Base-by-base conservation (phyloP, 2,888 invertebrate genomes). In the Cryptophagus acutangulus region DNA sequence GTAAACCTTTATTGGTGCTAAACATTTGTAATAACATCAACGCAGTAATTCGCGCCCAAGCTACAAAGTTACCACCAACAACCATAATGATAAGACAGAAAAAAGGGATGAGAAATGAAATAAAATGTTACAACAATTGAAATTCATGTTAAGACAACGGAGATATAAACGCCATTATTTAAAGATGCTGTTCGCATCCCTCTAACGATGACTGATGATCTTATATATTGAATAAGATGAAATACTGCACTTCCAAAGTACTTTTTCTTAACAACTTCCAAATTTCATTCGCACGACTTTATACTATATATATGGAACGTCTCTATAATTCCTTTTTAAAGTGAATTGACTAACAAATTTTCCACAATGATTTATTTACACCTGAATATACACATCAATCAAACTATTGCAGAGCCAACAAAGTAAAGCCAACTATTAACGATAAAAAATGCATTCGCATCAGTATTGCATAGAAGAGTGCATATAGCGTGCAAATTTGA, bases 121-220 rank as follows among this genome's bases (percentile, higher is more conserved):
- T n/a, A n/a, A n/a, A n/a, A n/a, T n/a, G n/a, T n/a, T n/a, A n/a
- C n/a, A 26, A 26, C 26, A 26, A 26, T 41, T 46, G 45, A 46
- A 49, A 43, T 42, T 51, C 45, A 37, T 42, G 46, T 44, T 52
- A 48, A 56, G 52, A 56, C 56, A 59, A 54, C 51, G 54, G 57
- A 6, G 55, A 58, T 57, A 54, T 56, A 58, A 58, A 57, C 52
- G 55, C 56, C 61, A 59, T 59, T 56, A 59, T 61, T 59, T 56
- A 57, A 48, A 45, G 51, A 57, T 53, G 56, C 54, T 48, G 42
- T 33, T 46, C 55, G 49, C 52, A 53, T 55, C 51, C 39, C 44
- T 38, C 54, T 56, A 60, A 59, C 57, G 56, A 59, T 60, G 60
- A 60, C 54, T 54, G 56, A 60, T 59, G 58, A 54, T 52, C 53